A percentile compares a stretch with the other conserved stretches of the same genome.
Evolutionary conservation across 92 coral and sea anemone genomes (phyloP).

Genomic region (Actinostola sp.): DNA sequence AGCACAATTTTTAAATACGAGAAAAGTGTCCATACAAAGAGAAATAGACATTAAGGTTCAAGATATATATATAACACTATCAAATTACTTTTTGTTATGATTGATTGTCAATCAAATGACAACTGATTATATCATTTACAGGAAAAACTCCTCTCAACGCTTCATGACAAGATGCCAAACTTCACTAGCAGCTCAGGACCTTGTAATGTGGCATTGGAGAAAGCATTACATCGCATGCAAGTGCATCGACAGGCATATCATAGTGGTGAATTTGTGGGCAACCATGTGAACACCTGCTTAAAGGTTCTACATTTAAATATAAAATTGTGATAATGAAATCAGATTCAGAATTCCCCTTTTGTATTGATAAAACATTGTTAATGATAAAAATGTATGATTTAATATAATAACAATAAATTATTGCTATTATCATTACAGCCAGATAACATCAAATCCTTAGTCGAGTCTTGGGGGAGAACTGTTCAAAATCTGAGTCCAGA

Average conservation of each 20-base stretch:
- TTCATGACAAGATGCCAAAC: background rate
- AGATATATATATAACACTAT: too few species aligned
- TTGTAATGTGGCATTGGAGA: conserved; percentile 13
- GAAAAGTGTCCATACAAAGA: too few species aligned
- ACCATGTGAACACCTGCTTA: conserved; percentile 34
- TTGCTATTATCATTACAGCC: conserved; percentile 26
- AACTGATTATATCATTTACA: too few species aligned
- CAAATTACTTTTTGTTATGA: too few species aligned
- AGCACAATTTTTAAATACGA: too few species aligned
- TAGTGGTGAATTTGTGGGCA: conserved; percentile 34
- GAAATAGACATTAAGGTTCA: too few species aligned
- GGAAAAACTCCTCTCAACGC: too few species aligned
- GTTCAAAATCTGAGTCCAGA: conserved; percentile 4
- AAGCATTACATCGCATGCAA: conserved; percentile 1
- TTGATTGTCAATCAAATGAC: too few species aligned
- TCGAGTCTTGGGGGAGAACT: conserved; percentile 11
- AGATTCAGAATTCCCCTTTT: background rate
- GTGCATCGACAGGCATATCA: conserved; percentile 34
- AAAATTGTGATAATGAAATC: background rate
- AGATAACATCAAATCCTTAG: conserved; percentile 10
- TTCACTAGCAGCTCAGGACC: conserved; percentile 25
- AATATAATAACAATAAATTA: background rate
- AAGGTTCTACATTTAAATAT: background rate
- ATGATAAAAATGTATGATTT: background rate
- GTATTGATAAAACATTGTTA: background rate